Conservation (phyloP, 2,113 vertebrate genomes). For the Balaeniceps rex region DNA sequence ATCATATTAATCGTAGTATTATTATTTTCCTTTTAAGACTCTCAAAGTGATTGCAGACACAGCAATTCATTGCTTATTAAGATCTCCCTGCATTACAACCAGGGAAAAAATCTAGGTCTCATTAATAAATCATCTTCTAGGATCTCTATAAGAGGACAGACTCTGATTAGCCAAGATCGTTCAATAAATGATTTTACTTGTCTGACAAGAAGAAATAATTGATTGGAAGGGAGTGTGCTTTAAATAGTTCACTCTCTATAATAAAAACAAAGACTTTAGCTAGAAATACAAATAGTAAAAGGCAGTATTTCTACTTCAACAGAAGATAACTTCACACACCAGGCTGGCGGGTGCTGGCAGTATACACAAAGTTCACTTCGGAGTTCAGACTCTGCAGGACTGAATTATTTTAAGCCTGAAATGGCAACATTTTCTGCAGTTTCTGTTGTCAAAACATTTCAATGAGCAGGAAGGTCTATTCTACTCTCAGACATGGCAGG, state of each 20-base stretch:
- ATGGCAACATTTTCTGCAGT: background rate
- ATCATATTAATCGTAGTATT: background rate
- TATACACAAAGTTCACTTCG: background rate
- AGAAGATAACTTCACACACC: background rate
- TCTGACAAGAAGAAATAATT: background rate
- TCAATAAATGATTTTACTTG: background rate
- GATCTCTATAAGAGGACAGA: background rate
- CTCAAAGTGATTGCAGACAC: constrained; percentile 44
- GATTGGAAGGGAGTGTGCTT: background rate
- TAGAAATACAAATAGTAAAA: background rate
- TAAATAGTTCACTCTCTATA: background rate
- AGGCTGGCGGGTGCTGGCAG: background rate
- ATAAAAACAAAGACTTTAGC: background rate
- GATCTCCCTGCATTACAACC: constrained; percentile 6
- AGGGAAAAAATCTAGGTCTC: constrained; percentile 22
- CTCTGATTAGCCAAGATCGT: background rate
- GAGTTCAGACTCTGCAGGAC: background rate
- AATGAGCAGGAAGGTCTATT: background rate
- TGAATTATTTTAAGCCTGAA: background rate
- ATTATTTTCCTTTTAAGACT: constrained; percentile 40
- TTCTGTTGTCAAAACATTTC: background rate
- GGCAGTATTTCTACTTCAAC: background rate
- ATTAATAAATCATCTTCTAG: constrained; percentile 46
- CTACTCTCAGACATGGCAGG: background rate
- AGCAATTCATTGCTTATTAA: constrained; percentile 53